Conservation (phyloP, 2,888 invertebrate genomes). For the Chymomyza procnemis region DNA sequence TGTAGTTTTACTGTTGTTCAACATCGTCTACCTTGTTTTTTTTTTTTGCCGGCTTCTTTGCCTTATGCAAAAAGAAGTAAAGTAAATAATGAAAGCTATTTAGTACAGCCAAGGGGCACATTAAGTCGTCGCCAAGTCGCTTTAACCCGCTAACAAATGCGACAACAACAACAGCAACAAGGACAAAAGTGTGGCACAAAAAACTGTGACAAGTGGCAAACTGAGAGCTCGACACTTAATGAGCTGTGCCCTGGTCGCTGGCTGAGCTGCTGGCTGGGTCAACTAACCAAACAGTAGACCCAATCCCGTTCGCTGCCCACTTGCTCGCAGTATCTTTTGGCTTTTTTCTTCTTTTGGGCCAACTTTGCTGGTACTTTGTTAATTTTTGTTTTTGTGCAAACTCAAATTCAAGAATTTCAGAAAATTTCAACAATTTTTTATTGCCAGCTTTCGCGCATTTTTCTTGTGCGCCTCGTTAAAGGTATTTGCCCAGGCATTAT, state of each 20-base stretch:
- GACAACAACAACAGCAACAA: background rate
- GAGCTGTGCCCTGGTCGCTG: slow-evolving; percentile 47
- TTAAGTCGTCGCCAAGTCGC: slow-evolving; percentile 48
- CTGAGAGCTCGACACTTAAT: slow-evolving; percentile 44
- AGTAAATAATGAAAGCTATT: slow-evolving; percentile 70
- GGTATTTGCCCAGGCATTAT: background rate
- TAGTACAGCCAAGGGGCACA: slow-evolving; percentile 64
- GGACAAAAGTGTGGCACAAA: background rate
- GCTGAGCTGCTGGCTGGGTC: background rate
- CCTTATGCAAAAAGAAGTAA: slow-evolving; percentile 54
- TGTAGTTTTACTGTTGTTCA: background rate
- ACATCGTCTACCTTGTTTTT: background rate
- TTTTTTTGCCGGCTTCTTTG: slow-evolving; percentile 13
- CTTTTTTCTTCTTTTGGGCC: slow-evolving; percentile 8
- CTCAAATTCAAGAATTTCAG: slow-evolving; percentile 39
- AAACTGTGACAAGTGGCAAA: slow-evolving; percentile 48
- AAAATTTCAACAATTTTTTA: slow-evolving; percentile 59
- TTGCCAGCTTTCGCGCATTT: slow-evolving; percentile 67
- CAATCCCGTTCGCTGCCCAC: background rate
- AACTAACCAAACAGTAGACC: background rate
- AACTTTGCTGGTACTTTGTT: background rate
- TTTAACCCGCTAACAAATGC: background rate
- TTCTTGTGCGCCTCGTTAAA: slow-evolving; percentile 13
- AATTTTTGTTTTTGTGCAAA: background rate
- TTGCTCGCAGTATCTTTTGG: background rate